Conservation (phyloP, 2,113 vertebrate species). For the Myrmecobius fasciatus region DNA sequence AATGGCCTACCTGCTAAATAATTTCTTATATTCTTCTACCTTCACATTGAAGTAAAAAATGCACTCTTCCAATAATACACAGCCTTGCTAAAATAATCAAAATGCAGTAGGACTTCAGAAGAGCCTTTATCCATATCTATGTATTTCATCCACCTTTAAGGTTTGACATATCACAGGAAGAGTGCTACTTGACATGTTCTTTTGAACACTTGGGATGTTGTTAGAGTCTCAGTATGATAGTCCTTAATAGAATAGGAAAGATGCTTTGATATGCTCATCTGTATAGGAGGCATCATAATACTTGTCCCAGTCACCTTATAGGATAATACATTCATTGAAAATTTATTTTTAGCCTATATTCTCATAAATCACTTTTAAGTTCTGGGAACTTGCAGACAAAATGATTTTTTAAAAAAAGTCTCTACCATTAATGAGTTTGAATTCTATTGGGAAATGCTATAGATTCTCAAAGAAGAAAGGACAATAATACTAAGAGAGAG, state of each 20-base stretch:
- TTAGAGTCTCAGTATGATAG: not conserved
- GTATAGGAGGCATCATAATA: not conserved
- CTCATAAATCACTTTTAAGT: rapidly evolving
- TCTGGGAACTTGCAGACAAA: not conserved
- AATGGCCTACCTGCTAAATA: not conserved
- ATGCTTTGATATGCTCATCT: not conserved
- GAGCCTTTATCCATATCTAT: not conserved
- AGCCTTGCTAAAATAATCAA: not conserved
- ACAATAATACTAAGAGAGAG: not conserved
- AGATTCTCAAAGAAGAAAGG: not conserved
- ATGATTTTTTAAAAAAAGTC: not conserved
- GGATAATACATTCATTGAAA: not conserved
- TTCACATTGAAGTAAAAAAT: not conserved
- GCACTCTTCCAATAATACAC: not conserved
- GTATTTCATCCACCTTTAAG: not conserved
- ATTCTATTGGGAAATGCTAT: not conserved
- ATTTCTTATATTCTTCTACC: not conserved
- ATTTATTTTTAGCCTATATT: not conserved
- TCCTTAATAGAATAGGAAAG: not conserved
- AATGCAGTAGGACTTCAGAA: not conserved
- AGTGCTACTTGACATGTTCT: not conserved
- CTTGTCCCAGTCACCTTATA: not conserved
- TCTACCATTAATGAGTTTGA: not conserved
- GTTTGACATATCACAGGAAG: not conserved
- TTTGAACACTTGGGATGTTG: not conserved